These are phyloP conservation scores for Protophormia terraenovae DNA, from an alignment of 2,888 invertebrate genomes.

Conservation along the genomic window DNA sequence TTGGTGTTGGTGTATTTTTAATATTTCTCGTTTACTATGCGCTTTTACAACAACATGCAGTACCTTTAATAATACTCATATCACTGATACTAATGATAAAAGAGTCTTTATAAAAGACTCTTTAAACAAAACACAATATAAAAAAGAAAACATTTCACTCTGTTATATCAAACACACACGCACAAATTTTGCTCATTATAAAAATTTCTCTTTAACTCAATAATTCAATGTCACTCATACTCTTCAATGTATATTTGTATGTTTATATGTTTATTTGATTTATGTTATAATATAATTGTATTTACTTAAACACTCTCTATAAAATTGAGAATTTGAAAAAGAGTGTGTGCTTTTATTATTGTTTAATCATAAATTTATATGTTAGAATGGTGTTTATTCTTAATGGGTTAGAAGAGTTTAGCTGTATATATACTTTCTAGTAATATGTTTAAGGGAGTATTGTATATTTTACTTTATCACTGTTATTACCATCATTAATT, in stretches of 20 bases:
- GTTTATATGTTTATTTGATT: slow-evolving; percentile 25
- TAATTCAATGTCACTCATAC: neutral
- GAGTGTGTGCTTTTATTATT: neutral
- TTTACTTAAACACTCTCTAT: neutral
- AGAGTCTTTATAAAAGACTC: slow-evolving; percentile 26
- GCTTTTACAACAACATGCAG: slow-evolving; percentile 55
- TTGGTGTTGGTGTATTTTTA: neutral
- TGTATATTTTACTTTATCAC: neutral
- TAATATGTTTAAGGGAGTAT: neutral
- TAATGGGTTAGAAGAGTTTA: slow-evolving; percentile 42
- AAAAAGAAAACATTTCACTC: slow-evolving; percentile 13
- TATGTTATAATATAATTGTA: neutral
- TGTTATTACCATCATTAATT: neutral
- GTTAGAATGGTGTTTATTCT: neutral
- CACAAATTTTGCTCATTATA: neutral
- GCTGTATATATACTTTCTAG: neutral
- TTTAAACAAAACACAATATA: neutral
- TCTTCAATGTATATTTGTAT: neutral
- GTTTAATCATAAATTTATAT: slow-evolving; percentile 20
- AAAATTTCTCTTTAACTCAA: neutral
- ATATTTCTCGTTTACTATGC: slow-evolving; percentile 11
- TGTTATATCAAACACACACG: neutral
- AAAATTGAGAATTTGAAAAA: neutral
- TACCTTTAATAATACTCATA: slow-evolving; percentile 45
- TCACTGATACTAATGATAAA: slow-evolving; percentile 26